Base-by-base conservation (phyloP, 2,113 vertebrate genomes). In the Anser brachyrhynchus region DNA sequence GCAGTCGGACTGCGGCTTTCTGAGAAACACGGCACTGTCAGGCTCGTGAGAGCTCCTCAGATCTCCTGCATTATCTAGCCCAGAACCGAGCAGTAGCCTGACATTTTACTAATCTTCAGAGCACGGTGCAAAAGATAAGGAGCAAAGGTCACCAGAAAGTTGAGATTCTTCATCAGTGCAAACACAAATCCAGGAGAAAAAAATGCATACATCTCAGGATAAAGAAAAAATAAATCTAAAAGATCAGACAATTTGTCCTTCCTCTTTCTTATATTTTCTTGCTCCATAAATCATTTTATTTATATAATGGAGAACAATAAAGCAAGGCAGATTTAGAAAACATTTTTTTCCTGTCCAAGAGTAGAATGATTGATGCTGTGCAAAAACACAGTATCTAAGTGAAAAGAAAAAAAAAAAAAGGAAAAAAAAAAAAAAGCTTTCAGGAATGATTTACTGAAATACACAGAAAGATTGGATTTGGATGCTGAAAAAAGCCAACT, bases 271-370 rank as follows among this genome's bases (percentile, higher is more conserved):
- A 15, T 61, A 46, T 78, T 35, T 76, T 31, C 80, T 49, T 19
- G 41, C 87, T 95, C 65, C 94, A 96, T 96, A 96, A 97, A 97
- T 97, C 97, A 97, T 73, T 87, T 88, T 92, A 90, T 96, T 96
- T 96, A 94, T 92, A 87, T 93, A 93, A 96, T 37, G 37, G 79
- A 87, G 85, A 92, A 87, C 76, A 94, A 94, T 91, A 93, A 96
- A 94, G 89, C 77, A 54, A 84, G 83, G 62, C 76, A 90, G 92
- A 87, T 95, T 91, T 87, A 73, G 94, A 66, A 97, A 97, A 95
- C 90, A 85, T 91, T 93, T 84, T 93, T 93, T 93, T 84, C 72
- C 90, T 92, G 81, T 95, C 94, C 93, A 37, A 22, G 35, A 76
- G 90, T 21, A 75, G 76, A 80, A 89, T 96, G 97, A 97, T 96